Percentiles rank a stretch among this genome's conserved stretches.
phyloP scores from a whole-genome alignment of 2,797 vertebrate genomes.

The Mus spretus region DNA sequence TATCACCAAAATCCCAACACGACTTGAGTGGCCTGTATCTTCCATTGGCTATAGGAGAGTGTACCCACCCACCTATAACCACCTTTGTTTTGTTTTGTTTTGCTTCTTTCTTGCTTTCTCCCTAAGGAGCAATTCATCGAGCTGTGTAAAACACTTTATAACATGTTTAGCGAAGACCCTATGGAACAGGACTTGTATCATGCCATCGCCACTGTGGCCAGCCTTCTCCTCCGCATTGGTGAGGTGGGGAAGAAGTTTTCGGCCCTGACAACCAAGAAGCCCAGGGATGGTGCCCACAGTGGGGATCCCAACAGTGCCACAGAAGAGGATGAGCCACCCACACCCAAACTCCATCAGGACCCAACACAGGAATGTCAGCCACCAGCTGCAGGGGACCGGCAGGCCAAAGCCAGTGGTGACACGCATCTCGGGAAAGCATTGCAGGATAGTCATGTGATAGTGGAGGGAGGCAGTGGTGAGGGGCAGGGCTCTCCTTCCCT shows the following conservation, averaged over 20 bases:
- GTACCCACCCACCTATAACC: neutral
- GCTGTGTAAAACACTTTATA: slow-evolving; percentile 98
- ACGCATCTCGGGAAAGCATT: slow-evolving; percentile 87
- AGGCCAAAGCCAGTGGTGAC: slow-evolving; percentile 85
- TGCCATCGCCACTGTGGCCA: slow-evolving; percentile 97
- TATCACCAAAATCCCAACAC: neutral
- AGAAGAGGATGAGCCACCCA: slow-evolving; percentile 83
- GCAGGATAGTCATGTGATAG: slow-evolving; percentile 87
- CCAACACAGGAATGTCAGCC: slow-evolving; percentile 82
- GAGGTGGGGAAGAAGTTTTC: slow-evolving; percentile 97
- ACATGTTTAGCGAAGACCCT: slow-evolving; percentile 97
- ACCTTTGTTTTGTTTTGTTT: neutral
- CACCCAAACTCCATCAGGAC: slow-evolving; percentile 82
- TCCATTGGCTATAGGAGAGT: neutral
- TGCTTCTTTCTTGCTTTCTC: slow-evolving; percentile 67
- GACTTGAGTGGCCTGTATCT: neutral
- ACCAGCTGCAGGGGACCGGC: slow-evolving; percentile 65
- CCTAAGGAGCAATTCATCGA: slow-evolving; percentile 98
- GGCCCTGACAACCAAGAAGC: slow-evolving; percentile 88
- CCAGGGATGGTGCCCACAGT: slow-evolving; percentile 75
- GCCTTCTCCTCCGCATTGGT: slow-evolving; percentile 95
- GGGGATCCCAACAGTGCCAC: slow-evolving; percentile 79
- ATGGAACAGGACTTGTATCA: slow-evolving; percentile 97
- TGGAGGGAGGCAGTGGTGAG: slow-evolving; percentile 90
- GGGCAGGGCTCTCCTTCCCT: slow-evolving; percentile 87